Base-by-base conservation (phyloP, 2,888 invertebrate species). In the Drosophila vallismaia region DNA sequence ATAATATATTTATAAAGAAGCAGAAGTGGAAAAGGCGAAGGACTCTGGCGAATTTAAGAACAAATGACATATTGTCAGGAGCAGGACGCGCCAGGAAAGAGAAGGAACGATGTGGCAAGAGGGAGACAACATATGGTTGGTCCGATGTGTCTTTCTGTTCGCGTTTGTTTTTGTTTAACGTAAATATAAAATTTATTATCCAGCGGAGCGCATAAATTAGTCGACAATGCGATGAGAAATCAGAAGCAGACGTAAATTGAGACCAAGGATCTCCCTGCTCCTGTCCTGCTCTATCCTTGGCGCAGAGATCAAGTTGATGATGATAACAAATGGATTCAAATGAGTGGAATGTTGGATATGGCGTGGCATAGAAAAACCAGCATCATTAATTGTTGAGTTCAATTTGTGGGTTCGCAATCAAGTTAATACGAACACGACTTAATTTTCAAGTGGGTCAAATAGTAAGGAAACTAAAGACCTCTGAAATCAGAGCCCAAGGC, bases 111-210 rank as follows among this genome's bases (percentile, higher is more conserved):
- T 10, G 28, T 14, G 14, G 45, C 19, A 8, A 10, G 19, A 28
- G 42, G 31, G 29, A 29, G 24, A 24, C 46, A 51, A 31, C 75
- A 40, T 66, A 40, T 59, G 42, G 49, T 9, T 53, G 66, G 59
- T 44, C 62, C 36, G 60, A 29, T 64, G 46, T 26, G 50, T 59
- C 60, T 51, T 79, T 76, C 40, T 40, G 49, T 14, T 49, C 42
- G 14, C 40, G 40, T 19, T 83, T 69, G 69, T 79, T 77, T 85
- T 79, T 81, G 68, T 71, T 73, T 67, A 83, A 75, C 81, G 77
- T 77, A 79, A 86, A 75, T 81, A 83, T 74, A 83, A 81, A 88
- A 89, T 89, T 85, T 88, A 89, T 89, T 89, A 79, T 79, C 85
- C 79, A 79, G 76, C 73, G 67, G 67, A 74, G 73, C 75, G 80